Evolutionary conservation across 2,113 vertebrate species (phyloP).

Genomic region (Todiramphus chloris): DNA sequence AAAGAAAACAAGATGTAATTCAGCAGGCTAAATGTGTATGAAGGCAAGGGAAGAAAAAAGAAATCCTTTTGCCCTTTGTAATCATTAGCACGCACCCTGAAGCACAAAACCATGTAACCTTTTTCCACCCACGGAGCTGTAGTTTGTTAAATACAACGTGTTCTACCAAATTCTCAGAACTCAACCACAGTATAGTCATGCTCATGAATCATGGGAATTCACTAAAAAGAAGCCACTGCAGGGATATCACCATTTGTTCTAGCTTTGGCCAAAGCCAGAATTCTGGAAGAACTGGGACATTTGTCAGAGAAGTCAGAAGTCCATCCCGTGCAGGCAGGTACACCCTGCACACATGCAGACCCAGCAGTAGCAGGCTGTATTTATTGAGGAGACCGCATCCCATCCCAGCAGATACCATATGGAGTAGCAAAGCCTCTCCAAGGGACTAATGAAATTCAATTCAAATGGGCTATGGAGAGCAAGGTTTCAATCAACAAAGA

Average conservation of each 20-base stretch:
- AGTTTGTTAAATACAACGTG: rapidly evolving
- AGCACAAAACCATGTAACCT: neutral
- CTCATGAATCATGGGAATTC: neutral
- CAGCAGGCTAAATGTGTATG: neutral
- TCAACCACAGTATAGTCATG: neutral
- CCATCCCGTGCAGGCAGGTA: neutral
- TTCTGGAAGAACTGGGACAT: neutral
- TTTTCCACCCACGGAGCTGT: neutral
- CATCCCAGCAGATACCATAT: neutral
- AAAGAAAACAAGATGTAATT: neutral
- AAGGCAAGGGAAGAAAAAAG: neutral
- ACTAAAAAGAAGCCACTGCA: too few relatives aligned
- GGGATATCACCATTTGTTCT: neutral
- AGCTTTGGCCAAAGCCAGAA: neutral
- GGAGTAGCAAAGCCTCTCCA: neutral
- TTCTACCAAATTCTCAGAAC: neutral
- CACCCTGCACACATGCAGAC: rapidly evolving
- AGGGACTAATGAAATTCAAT: neutral
- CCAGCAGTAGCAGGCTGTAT: neutral
- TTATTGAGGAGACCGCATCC: neutral
- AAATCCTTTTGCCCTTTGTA: neutral
- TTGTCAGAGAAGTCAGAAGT: neutral
- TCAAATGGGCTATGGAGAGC: neutral
- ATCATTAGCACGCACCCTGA: neutral
- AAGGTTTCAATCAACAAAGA: neutral